Evolutionary conservation across 2,797 vertebrate species (phyloP), one percentile per base, ranked within the genome.

Genomic region (Pipistrellus pygmaeus): DNA sequence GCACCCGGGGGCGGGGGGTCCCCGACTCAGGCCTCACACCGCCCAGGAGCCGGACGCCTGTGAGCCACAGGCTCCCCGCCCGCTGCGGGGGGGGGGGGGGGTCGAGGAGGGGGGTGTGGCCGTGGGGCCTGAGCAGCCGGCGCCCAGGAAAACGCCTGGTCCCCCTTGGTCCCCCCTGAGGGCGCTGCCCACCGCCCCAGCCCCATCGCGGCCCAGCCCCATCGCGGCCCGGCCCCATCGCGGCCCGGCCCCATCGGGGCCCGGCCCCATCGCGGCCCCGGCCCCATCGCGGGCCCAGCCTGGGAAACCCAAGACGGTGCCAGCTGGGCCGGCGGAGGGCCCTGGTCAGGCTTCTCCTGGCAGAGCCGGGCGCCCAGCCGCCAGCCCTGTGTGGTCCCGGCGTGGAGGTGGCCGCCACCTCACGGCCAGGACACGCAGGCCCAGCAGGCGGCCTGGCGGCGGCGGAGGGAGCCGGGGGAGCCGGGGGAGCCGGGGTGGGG

Each of bases 311-410:
- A 88, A 94, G 95, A 15, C 27, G 38, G n/a, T 15, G 90, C 96
- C 96, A 91, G 96, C 95, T 30, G 75, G 90, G 96, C 84, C 2
- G 23, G 88, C 2, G 1, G 68, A 85, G 86, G 95, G 60, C 38
- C 46, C 92, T 53, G 94, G 95, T 25, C 18, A 44, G 20, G 60
- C 35, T 11, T 85, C 44, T 32, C 68, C 96, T 94, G 89, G 95
- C 93, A 66, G 93, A 15, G 2, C 87, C 41, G 57, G 57, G 66
- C 0, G 93, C 95, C 44, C 91, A 85, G 88, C 94, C 92, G n/a
- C 91, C 88, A 83, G 93, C 80, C 92, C 90, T 85, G 96, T 95
- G 96, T 94, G 96, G 96, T 96, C 84, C 84, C 4, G 1, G 80
- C 3, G 68, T 27, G 72, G 12, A 89, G 80, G 87, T 48, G 93